These are phyloP conservation scores for Butorides virescens DNA, from an alignment of 2,113 vertebrate genomes.

Conservation along the genomic window DNA sequence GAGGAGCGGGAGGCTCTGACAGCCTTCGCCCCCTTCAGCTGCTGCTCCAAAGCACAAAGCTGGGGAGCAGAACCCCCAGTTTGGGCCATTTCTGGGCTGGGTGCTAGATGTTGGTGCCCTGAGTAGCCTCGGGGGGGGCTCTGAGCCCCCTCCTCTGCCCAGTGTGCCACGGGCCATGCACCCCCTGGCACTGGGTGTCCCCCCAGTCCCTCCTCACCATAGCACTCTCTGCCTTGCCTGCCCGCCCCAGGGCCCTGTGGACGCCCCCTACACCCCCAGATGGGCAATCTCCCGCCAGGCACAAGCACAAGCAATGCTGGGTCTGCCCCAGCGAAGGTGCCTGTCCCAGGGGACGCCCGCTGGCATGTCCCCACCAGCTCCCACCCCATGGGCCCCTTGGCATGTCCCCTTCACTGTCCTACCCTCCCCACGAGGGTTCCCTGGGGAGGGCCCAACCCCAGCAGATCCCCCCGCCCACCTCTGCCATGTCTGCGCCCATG, in stretches of 20 bases:
- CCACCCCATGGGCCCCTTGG: background rate
- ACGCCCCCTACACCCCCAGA: background rate
- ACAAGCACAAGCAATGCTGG: background rate
- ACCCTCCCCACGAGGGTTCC: background rate
- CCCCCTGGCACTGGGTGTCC: too few species aligned
- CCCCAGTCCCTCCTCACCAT: background rate
- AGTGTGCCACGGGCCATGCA: rapidly evolving
- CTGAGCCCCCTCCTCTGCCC: background rate
- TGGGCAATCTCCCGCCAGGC: background rate
- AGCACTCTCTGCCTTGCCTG: background rate
- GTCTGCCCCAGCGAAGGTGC: background rate
- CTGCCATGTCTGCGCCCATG: rapidly evolving
- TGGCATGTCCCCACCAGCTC: background rate
- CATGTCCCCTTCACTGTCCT: background rate
- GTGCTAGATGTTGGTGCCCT: background rate
- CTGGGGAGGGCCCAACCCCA: background rate
- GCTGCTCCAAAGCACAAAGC: background rate
- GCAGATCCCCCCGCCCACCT: too few species aligned
- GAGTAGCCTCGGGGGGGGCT: background rate
- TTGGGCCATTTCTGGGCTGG: background rate
- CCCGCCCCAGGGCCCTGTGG: rapidly evolving
- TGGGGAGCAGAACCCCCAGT: background rate
- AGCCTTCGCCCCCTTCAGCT: background rate
- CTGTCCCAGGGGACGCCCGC: background rate
- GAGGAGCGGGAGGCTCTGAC: background rate